A percentile compares a stretch with the other conserved stretches of the same genome.
phyloP scores from a whole-genome alignment of 2,888 invertebrate species.

The Philaethria dido region DNA sequence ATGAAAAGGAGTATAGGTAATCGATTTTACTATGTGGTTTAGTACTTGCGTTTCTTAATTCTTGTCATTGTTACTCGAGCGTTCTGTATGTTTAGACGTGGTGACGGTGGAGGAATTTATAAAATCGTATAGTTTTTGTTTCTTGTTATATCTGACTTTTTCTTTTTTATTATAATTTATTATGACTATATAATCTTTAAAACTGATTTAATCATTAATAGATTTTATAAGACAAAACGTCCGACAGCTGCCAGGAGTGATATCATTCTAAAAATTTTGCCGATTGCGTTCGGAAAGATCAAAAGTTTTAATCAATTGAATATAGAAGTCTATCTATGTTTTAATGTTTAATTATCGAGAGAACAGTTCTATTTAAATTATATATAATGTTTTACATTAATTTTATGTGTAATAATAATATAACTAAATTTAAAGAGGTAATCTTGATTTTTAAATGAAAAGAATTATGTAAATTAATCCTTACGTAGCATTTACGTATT shows the following conservation, averaged over 20 bases:
- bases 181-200: neutral
- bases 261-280: neutral
- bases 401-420: too few species aligned
- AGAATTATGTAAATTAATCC: too few species aligned
- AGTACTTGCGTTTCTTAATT: constrained; percentile 1
- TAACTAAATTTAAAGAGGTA: too few species aligned
- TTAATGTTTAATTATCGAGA: neutral
- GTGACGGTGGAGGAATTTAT: neutral
- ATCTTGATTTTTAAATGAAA: too few species aligned
- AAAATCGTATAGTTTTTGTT: neutral
- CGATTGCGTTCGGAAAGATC: neutral
- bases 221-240: neutral
- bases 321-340: too few species aligned
- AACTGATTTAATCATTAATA: neutral
- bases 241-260: neutral
- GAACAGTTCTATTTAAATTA: too few species aligned
- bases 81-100: constrained; percentile 21
- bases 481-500: too few species aligned
- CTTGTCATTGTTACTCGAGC: constrained; percentile 19
- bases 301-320: too few species aligned
- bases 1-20: constrained; percentile 32
- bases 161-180: neutral
- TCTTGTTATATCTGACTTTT: neutral
- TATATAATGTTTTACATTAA: too few species aligned
- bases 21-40: neutral